Conservation (phyloP, 2,113 vertebrate species). For the Otolemur garnettii region DNA sequence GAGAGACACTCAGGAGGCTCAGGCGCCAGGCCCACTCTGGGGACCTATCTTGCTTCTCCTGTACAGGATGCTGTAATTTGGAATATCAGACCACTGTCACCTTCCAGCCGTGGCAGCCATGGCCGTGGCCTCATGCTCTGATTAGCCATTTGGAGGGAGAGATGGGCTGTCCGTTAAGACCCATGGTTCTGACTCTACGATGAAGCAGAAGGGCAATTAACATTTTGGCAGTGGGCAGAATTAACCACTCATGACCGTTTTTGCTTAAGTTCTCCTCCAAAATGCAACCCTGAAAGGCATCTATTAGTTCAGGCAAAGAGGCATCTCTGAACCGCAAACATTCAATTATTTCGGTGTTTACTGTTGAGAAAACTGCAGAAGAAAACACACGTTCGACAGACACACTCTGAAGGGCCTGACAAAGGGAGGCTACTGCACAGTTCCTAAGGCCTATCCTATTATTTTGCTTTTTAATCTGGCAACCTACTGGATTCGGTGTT, state of each 20-base stretch:
- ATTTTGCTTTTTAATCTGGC: neutral
- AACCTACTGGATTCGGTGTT: no score
- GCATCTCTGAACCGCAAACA: neutral
- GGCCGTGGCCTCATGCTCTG: rapidly evolving
- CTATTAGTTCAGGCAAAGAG: slow-evolving; percentile 1
- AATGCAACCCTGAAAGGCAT: neutral
- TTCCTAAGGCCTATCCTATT: neutral
- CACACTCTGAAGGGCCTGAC: neutral
- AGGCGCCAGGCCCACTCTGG: neutral
- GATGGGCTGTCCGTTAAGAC: neutral
- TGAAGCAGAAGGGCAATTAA: neutral
- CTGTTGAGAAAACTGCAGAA: neutral
- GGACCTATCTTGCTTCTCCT: no score
- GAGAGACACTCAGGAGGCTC: rapidly evolving
- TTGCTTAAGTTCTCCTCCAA: neutral
- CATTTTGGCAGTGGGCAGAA: neutral
- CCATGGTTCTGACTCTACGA: neutral
- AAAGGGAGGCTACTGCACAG: neutral
- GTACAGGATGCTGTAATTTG: neutral
- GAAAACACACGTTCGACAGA: neutral
- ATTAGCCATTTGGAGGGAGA: rapidly evolving
- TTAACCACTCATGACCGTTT: neutral
- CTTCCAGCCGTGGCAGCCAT: rapidly evolving
- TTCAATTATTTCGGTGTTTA: slow-evolving; percentile 35
- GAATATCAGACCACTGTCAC: rapidly evolving